Evolutionary conservation across 2,797 vertebrate species (phyloP), one percentile per base, ranked within the genome.

Genomic region (Clangula hyemalis): DNA sequence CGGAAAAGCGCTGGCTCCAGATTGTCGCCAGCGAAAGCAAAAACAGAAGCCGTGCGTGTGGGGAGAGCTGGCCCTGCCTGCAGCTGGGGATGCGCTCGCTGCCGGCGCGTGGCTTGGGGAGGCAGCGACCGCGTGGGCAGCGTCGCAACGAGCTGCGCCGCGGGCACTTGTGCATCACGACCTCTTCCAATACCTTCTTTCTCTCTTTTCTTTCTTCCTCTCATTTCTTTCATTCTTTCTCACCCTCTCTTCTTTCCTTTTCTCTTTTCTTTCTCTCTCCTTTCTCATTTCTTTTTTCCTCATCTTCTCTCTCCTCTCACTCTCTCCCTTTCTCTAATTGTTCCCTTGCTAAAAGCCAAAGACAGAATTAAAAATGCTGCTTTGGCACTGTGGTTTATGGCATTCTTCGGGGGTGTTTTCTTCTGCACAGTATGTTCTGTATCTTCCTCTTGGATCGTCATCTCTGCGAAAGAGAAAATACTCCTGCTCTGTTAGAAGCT

Each of bases 1-100:
- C 96, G 97, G 98, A 97, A 97, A 97, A 94, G 97, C 94, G 94
- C 95, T 82, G 98, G 98, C 97, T 98, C 97, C 98, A 97, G 95
- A 85, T 94, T 97, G 98, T 97, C 98, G 97, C 97, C 97, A 97
- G 96, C 61, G 96, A 97, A 97, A 98, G 97, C 96, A 91, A 96
- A 97, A 97, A 96, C 97, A 94, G 91, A 95, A 98, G 97, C 97
- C 82, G 93, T 94, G 93, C 96, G 95, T 96, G 96, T 97, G 97
- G 87, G 82, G 88, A 69, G 70, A 92, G 95, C 89, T 34, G n/a
- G 82, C 90, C 87, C 85, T 58, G 92, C 82, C 62, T n/a, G 64
- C 39, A 43, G 65, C 64, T 39, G 68, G 58, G 62, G 77, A 66
- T 80, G 87, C 79, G 83, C 82, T 49, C 69, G 58, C 56, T 25